Conservation (phyloP, 2,888 invertebrate genomes). For the Meteorus colon region DNA sequence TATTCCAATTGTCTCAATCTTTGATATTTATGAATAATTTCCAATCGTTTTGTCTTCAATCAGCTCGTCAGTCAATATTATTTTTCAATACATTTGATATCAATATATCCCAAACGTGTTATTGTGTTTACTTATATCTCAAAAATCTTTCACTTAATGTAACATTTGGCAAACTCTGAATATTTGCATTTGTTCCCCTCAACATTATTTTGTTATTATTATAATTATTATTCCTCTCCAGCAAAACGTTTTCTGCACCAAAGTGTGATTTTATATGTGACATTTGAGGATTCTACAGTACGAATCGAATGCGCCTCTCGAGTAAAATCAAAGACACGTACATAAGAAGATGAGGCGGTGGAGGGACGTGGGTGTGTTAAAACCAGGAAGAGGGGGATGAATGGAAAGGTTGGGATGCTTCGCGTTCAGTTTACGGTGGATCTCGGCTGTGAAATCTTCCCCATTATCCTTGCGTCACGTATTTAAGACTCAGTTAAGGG, state of each 20-base stretch:
- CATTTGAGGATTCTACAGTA: slow-evolving; percentile 21
- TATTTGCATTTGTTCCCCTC: too few species aligned
- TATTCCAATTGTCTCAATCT: too few species aligned
- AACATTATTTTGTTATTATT: neutral
- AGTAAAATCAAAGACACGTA: slow-evolving; percentile 46
- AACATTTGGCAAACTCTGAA: too few species aligned
- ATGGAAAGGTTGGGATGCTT: slow-evolving; percentile 32
- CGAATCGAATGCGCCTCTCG: slow-evolving; percentile 6
- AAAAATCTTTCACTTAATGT: too few species aligned
- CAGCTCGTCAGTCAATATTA: too few species aligned
- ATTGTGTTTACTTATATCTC: too few species aligned
- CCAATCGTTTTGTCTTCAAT: too few species aligned
- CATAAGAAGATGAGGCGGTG: slow-evolving; percentile 5
- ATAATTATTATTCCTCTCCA: neutral
- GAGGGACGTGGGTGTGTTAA: neutral
- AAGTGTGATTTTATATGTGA: slow-evolving; percentile 8
- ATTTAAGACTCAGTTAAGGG: slow-evolving; percentile 69
- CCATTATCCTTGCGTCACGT: slow-evolving; percentile 67
- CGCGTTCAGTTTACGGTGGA: slow-evolving; percentile 57
- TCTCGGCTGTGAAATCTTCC: slow-evolving; percentile 59
- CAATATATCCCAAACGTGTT: too few species aligned
- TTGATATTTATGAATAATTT: too few species aligned
- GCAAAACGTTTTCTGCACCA: neutral
- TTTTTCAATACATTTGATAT: too few species aligned
- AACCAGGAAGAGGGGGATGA: neutral